Percentiles rank a stretch among this genome's conserved stretches.
These are phyloP conservation scores for Scaptomyza flava DNA, from an alignment of 2,888 invertebrate genomes.

Conservation along the genomic window DNA sequence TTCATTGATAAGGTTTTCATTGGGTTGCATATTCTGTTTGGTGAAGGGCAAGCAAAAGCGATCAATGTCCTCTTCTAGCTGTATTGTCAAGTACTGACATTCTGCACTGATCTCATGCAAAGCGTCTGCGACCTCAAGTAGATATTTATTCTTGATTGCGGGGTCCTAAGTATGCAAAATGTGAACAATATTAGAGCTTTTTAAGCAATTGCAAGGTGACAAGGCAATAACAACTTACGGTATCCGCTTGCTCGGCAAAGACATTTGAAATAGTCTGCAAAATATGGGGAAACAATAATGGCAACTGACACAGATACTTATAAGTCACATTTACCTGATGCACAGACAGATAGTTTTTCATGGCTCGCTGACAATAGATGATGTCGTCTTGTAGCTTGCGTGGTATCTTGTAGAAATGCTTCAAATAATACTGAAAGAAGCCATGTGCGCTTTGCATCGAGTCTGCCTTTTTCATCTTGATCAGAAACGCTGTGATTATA, in stretches of 20 bases:
- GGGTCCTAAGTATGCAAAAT: slow-evolving; percentile 35
- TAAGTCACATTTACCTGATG: slow-evolving; percentile 51
- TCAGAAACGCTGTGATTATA: slow-evolving; percentile 57
- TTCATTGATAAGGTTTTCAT: slow-evolving; percentile 37
- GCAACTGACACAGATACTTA: not conserved
- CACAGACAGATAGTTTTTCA: slow-evolving; percentile 48
- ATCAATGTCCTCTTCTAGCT: slow-evolving; percentile 57
- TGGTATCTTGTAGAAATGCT: slow-evolving; percentile 62
- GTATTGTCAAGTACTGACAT: slow-evolving; percentile 56
- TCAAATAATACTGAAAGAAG: slow-evolving; percentile 62
- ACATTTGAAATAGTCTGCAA: slow-evolving; percentile 49
- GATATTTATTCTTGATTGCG: slow-evolving; percentile 29
- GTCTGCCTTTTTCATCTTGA: slow-evolving; percentile 56
- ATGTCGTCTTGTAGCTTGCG: slow-evolving; percentile 53
- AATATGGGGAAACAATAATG: not conserved
- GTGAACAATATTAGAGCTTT: not conserved
- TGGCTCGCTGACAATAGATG: slow-evolving; percentile 61
- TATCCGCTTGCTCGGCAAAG: slow-evolving; percentile 26
- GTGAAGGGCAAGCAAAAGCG: slow-evolving; percentile 60
- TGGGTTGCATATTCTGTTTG: slow-evolving; percentile 53
- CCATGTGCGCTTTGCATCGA: slow-evolving; percentile 48
- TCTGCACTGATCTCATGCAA: slow-evolving; percentile 63
- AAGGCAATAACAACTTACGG: slow-evolving; percentile 42
- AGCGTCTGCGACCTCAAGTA: slow-evolving; percentile 51
- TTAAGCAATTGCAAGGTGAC: not conserved